Evolutionary conservation across 2,888 invertebrate species (phyloP), one percentile per base, ranked within the genome.

Genomic region (Mythimna ferrago): DNA sequence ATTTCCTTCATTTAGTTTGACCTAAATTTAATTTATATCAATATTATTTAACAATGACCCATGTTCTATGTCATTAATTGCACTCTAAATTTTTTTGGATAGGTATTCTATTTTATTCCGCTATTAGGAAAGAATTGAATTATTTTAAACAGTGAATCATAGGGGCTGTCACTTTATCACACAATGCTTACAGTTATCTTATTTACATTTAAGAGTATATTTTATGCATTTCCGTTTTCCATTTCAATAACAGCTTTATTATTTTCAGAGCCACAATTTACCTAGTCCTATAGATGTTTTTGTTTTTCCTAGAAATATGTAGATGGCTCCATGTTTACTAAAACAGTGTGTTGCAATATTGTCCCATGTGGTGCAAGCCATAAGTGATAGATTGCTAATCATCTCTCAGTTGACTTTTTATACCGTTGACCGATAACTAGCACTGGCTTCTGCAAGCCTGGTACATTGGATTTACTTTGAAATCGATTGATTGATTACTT

Each of bases 381-480:
- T 64, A 65, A 63, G 73, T 83, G 71, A 84, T 78, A 84, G 68
- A 86, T 86, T 69, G 58, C 61, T 72, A 86, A 84, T 84, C 71
- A 72, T 61, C 60, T 77, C 72, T 71, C 54, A 44, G 66, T 60
- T 66, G 70, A 74, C 70, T 81, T 86, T 83, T 84, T 69, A 35
- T 71, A 21, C 51, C 64, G 54, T 68, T 83, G 81, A 81, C 64
- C 81, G 76, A 80, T 83, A 83, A 70, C 48, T 61, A 66, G 53
- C 60, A 48, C 10, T 79, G 44, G 32, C 51, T 73, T 61, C 41
- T 79, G 73, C 72, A 67, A 67, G 61, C 56, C 44, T 44, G 10
- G 73, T 65, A 73, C 60, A 56, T 62, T 63, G 41, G 53, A 51
- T 60, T 58, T 57, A 54, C 80, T 78, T 65, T 79, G 72, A 80